Conservation (phyloP, 2,888 invertebrate genomes). For the Harpalus rubripes region DNA sequence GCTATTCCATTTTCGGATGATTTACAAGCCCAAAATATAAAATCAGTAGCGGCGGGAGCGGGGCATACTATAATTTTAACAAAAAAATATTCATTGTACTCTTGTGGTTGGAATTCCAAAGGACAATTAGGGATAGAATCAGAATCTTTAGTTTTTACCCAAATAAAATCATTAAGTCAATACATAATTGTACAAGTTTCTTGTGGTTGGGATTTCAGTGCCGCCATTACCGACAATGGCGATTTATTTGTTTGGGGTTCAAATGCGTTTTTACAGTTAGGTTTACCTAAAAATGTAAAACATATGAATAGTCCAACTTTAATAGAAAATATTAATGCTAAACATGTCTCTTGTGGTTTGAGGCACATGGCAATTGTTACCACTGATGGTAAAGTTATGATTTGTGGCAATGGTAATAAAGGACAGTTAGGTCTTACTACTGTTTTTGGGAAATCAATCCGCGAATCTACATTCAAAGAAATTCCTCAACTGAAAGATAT, state of each 20-base stretch:
- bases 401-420: slow-evolving; percentile 84
- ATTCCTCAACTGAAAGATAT: slow-evolving; percentile 81
- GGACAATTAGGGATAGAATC: slow-evolving; percentile 84
- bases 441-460: slow-evolving; percentile 73
- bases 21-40: slow-evolving; percentile 78
- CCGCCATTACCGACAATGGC: slow-evolving; percentile 85
- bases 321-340: slow-evolving; percentile 77
- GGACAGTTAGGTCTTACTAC: slow-evolving; percentile 83
- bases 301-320: slow-evolving; percentile 75
- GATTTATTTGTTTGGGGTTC: slow-evolving; percentile 91
- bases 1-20: slow-evolving; percentile 74
- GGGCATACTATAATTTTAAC: slow-evolving; percentile 87
- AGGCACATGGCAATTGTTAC: slow-evolving; percentile 84
- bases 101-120: slow-evolving; percentile 89
- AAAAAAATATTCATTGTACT: slow-evolving; percentile 83
- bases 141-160: slow-evolving; percentile 79
- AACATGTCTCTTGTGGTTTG: slow-evolving; percentile 83
- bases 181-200: slow-evolving; percentile 81
- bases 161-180: slow-evolving; percentile 81
- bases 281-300: slow-evolving; percentile 78
- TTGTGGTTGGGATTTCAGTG: slow-evolving; percentile 91
- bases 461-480: slow-evolving; percentile 76
- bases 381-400: slow-evolving; percentile 81
- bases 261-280: slow-evolving; percentile 88
- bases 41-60: slow-evolving; percentile 86